Evolutionary conservation across 2,888 invertebrate species (phyloP), one percentile per base, ranked within the genome.

Genomic region (Deroplatys truncata): DNA sequence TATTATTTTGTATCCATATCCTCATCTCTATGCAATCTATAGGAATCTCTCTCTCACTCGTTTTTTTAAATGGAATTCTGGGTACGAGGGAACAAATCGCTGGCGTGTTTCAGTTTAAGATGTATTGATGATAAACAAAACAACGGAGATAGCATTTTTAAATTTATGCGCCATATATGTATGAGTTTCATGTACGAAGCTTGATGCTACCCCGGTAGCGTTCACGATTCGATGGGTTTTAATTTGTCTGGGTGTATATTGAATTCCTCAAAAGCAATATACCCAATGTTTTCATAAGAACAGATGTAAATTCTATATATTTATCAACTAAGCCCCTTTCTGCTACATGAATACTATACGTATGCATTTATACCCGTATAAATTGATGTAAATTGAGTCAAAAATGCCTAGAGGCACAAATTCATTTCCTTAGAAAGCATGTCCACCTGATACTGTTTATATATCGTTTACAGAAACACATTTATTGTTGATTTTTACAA

Each of bases 1-100:
- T 84, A 56, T 84, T 56, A 72, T 31, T 88, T 49, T 88, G 84
- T 88, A 84, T 84, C 82, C 43, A 43, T 84, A 84, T 88, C 56
- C 56, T 84, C 88, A 88, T 88, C 88, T 43, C 84, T 83, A 35
- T 87, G 83, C 82, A 72, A 87, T 87, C 87, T 87, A 87, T 87
- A 87, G 83, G 87, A 72, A 72, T 72, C 56, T 72, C 56, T 72
- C 56, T 72, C 56, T 72, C 56, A 72, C 56, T 72, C 25, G 56
- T 72, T 72, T 72, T 72, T 72, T 72, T 72, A 72, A 72, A 72
- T 72, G 56, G 56, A 72, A 72, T 72, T 72, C 56, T 72, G 56
- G 16, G 56, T 72, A 25, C 56, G 56, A 72, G 56, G 56, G 56
- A 72, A 72, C 56, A 72, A 72, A 72, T 72, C 56, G 56, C 56